Base-by-base conservation (phyloP, 1,140 invertebrate species). In the Brachionus manjavacas region DNA sequence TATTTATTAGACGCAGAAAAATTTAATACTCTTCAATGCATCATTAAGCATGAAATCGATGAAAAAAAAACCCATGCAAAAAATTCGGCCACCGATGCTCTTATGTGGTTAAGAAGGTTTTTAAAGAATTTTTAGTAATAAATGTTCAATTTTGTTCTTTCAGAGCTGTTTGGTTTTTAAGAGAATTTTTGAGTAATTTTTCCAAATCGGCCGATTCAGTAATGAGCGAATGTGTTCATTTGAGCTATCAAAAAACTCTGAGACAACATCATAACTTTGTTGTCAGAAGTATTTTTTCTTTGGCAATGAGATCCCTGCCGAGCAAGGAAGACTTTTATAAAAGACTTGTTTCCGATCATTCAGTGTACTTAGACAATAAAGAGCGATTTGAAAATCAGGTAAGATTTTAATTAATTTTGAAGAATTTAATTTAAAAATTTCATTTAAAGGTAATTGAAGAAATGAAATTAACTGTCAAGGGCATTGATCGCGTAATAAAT, bases 201-300 rank as follows among this genome's bases (percentile, higher is more conserved):
- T 52, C 81, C 1, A 74, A 68, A 70, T 70, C 78, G 41, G 25
- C 12, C 20, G 52, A 81, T 81, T 46, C 52, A 28, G 43, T 52
- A 84, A 70, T 84, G 66, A 84, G 66, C 31, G 60, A 84, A 25
- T 85, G 85, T 79, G 85, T 78, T 4, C 52, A 72, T 16, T 72
- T 46, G 6, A 78, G 70, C 20, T 85, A 85, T 46, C 35, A 74
- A 76, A 76, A 84, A 9, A 84, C 83, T 11, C 83, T 85, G 0
- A 84, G 66, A 28, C 81, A 84, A 64, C 85, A 84, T n/a, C 85
- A 85, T 68, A 85, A 85, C 43, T 85, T 74, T 64, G 83, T 85
- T 23, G 74, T 84, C 20, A 84, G 66, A 11, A 84, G 83, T 12
- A 68, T 85, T 35, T 85, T 85, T 78, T 84, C 81, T 2, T 16